Evolutionary conservation across 2,797 vertebrate species (phyloP), one percentile per base, ranked within the genome.

Genomic region (Cryptoprocta ferox): DNA sequence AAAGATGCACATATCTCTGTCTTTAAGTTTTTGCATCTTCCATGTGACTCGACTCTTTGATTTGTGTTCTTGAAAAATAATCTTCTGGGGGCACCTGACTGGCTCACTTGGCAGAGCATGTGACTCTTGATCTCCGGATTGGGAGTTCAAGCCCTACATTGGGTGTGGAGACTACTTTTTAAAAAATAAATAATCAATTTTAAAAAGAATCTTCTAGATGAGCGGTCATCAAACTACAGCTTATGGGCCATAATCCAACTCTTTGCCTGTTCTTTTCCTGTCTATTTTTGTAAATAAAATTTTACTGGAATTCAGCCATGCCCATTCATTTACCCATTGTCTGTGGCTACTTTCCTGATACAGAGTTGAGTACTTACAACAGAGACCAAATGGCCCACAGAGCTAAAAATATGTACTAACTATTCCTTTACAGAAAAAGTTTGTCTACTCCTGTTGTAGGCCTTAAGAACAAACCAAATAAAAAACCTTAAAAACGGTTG

Each of bases 201-300:
- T 15, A 30, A 48, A 76, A 30, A 70, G 10, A 37, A 70, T 65
- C 63, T 95, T 94, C 37, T 93, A 56, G 53, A 56, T 42, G 50
- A 66, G 45, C 14, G 26, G 6, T 73, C 7, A 39, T 53, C 42
- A 96, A 93, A 84, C 59, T 88, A 50, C 6, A 93, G 56, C 8
- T 42, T 21, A 68, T n/a, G 26, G n/a, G 21, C 19, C 66, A 93
- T 48, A 91, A 73, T 85, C 50, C 48, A 93, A 82, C n/a, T 65
- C 30, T 50, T 86, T 83, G 21, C 14, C 50, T 93, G 50, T 78
- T 88, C 96, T 80, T 91, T 30, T 65, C 37, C 59, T 83, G 26
- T 12, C 50, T 91, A 50, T 81, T 88, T 97, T 81, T 87, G n/a
- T 96, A 88, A 90, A 89, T 89, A 79, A 79, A 86, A 83, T 88